Conservation (phyloP, 2,888 invertebrate species). For the Petrolisthes cinctipes region DNA sequence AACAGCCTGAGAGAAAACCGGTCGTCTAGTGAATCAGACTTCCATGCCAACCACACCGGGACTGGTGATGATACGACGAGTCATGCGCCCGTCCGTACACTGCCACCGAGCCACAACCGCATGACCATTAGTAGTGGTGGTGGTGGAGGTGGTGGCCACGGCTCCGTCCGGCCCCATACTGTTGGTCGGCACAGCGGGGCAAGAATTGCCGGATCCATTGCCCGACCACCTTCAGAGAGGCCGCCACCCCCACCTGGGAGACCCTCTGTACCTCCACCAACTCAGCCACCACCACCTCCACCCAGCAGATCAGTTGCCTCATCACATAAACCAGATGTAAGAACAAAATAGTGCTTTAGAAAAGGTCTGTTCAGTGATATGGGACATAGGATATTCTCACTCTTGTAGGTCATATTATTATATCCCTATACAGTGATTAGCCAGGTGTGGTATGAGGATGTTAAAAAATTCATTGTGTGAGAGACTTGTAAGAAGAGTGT, state of each 20-base stretch:
- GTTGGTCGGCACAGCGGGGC: conserved; percentile 32
- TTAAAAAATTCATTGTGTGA: too few relatives aligned
- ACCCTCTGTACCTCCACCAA: conserved; percentile 50
- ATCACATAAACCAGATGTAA: conserved; percentile 52
- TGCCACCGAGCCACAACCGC: conserved; percentile 29
- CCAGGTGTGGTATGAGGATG: too few relatives aligned
- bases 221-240: conserved; percentile 40
- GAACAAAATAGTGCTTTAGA: background rate
- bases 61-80: conserved; percentile 19
- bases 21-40: conserved; percentile 37
- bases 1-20: conserved; percentile 47
- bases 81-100: conserved; percentile 27
- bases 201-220: conserved; percentile 31
- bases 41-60: conserved; percentile 8
- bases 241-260: conserved; percentile 50
- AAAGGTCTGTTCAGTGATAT: background rate
- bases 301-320: conserved; percentile 30
- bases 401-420: background rate
- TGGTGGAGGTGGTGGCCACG: background rate
- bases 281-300: conserved; percentile 56
- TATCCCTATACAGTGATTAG: too few relatives aligned
- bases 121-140: background rate
- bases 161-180: conserved; percentile 24
- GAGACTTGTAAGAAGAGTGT: too few relatives aligned
- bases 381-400: background rate